A percentile compares a stretch with the other conserved stretches of the same genome.
Evolutionary conservation across 2,113 vertebrate species (phyloP).

Genomic region (Boleophthalmus pectinirostris): DNA sequence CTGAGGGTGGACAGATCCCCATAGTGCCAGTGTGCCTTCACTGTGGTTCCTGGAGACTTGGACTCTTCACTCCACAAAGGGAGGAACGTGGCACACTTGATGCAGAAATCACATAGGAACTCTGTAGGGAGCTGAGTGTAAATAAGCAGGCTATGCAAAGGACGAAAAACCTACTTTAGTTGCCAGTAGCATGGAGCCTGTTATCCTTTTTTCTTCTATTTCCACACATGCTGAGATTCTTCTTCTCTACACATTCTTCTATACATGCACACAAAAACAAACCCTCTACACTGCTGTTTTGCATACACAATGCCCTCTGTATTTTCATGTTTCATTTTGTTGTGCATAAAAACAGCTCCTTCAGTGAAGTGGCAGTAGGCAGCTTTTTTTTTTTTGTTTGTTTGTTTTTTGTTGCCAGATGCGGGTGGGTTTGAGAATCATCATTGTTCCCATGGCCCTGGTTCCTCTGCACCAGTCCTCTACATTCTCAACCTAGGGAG

Average conservation of each 20-base stretch:
- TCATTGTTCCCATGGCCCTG: slow-evolving; percentile 41
- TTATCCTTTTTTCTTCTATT: slow-evolving; percentile 28
- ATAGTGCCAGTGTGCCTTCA: slow-evolving; percentile 43
- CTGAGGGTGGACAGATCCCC: slow-evolving; percentile 65
- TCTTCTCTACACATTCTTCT: slow-evolving; percentile 10
- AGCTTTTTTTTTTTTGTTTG: background rate
- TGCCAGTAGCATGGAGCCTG: slow-evolving; percentile 31
- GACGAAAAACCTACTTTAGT: slow-evolving; percentile 36
- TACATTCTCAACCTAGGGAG: slow-evolving; percentile 49
- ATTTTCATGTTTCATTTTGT: slow-evolving; percentile 45
- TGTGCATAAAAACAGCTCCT: slow-evolving; percentile 34
- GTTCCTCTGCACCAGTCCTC: slow-evolving; percentile 56
- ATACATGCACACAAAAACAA: slow-evolving; percentile 32
- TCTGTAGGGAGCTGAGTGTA: slow-evolving; percentile 41
- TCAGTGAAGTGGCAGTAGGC: slow-evolving; percentile 56
- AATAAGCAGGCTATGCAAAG: slow-evolving; percentile 28
- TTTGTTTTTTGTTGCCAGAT: slow-evolving; percentile 25
- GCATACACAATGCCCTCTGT: slow-evolving; percentile 42
- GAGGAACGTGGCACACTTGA: slow-evolving; percentile 32
- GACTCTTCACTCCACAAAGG: slow-evolving; percentile 58
- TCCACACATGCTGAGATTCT: slow-evolving; percentile 20
- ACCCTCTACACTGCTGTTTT: slow-evolving; percentile 47
- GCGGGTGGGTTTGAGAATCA: slow-evolving; percentile 47
- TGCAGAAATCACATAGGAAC: slow-evolving; percentile 43
- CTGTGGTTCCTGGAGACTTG: slow-evolving; percentile 30